Evolutionary conservation across 2,888 invertebrate genomes (phyloP), one percentile per base, ranked within the genome.

Genomic region (Drosophila demipolita): DNA sequence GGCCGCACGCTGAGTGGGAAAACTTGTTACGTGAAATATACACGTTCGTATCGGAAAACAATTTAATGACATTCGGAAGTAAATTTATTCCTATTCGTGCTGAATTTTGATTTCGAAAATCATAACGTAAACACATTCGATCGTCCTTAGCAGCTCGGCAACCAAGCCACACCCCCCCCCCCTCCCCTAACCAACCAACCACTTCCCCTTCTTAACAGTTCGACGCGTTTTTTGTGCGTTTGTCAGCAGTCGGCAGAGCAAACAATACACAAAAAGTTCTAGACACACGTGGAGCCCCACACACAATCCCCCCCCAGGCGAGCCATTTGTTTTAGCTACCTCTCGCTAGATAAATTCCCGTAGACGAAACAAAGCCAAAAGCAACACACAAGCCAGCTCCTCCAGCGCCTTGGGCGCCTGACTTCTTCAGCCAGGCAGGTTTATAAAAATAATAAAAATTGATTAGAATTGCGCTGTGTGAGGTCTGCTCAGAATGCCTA

Each of bases 11-110:
- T 65, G 78, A 33, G 80, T 33, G 48, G 53, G n/a, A 69, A 79
- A 83, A 82, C 53, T 90, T 86, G 74, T 81, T 83, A 75, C 88
- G 83, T 85, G 87, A 90, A 87, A 90, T 87, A 84, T 83, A 87
- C 87, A 87, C 90, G 87, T 87, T 90, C 90, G 29, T 89, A 91
- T 91, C 91, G 90, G 91, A 91, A 91, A 92, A 90, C 90, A 90
- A 92, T 92, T 92, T 92, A 91, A 91, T 92, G 92, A 87, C 86
- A 91, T 90, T 89, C 91, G 91, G 92, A 91, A 90, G 91, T 91
- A 88, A 91, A 91, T 90, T 90, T 89, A 91, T 91, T 88, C 86
- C 82, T 84, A 82, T 84, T 90, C 90, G 91, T 91, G 90, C 90
- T 91, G 91, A 91, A 90, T 90, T 91, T 87, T 89, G 91, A 91